These are phyloP conservation scores for Schlechtendalia chinensis DNA, from an alignment of 1,140 invertebrate genomes.

Conservation along the genomic window DNA sequence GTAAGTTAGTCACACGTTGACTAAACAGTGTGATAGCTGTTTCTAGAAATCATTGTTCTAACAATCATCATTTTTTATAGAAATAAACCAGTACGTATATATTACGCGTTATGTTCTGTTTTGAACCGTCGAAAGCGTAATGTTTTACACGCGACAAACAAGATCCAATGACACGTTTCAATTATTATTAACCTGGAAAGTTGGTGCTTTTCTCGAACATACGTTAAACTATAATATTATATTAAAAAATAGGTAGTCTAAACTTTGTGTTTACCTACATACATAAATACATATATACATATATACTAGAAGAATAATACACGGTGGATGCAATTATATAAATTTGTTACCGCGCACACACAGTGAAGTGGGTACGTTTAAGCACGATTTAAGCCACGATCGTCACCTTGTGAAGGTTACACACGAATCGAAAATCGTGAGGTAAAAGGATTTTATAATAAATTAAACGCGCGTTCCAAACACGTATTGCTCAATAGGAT, in stretches of 20 bases:
- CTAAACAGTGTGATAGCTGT: too few relatives aligned
- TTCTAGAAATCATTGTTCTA: too few relatives aligned
- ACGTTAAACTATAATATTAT: neutral
- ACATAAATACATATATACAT: neutral
- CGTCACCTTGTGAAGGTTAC: slow-evolving; percentile 25
- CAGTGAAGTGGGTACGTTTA: neutral
- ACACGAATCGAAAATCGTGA: slow-evolving; percentile 11
- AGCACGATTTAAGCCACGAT: neutral
- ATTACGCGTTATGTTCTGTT: too few relatives aligned
- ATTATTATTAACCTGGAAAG: neutral
- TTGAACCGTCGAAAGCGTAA: neutral
- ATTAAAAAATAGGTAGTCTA: neutral
- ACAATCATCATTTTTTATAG: too few relatives aligned
- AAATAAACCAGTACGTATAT: too few relatives aligned
- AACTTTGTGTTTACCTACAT: neutral
- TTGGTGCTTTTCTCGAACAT: neutral
- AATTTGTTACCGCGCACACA: neutral
- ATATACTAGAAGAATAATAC: neutral
- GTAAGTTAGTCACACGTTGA: too few relatives aligned
- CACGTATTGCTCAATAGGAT: neutral
- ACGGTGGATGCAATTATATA: neutral
- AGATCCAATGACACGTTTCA: neutral
- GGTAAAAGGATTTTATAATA: slow-evolving; percentile 29
- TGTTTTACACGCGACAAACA: neutral
- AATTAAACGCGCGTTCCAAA: too few relatives aligned